Evolutionary conservation across 30 jellyfish, hydroid and myxozoan genomes (phyloP), one percentile per base, ranked within the genome.

Genomic region (Aurelia aurita complex sp. Pacific): DNA sequence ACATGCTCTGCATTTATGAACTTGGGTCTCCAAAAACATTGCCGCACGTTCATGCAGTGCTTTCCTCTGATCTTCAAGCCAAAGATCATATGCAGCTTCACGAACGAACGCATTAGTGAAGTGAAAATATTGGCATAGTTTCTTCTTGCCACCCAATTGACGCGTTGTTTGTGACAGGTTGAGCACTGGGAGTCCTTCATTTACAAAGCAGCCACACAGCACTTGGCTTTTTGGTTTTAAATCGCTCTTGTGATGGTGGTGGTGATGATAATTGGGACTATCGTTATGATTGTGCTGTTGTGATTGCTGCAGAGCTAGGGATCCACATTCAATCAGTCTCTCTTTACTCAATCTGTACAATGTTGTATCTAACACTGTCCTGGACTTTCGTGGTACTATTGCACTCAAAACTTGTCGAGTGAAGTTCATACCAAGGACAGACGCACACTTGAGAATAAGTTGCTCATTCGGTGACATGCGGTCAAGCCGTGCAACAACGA

Each of bases 1-100:
- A 50, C 98, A 94, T 14, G 96, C 13, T 14, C 77, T 80, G 89
- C 98, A 94, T 67, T 64, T 14, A 67, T 81, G 94, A n/a, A 79
- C 55, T 32, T 73, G 88, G 7, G 86, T 65, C 67, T 94, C 98
- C 2, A 94, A 90, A 59, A 60, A 94, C 82, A 85, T 72, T 34
- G 98, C 98, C 52, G 98, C 98, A 8, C 94, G 66, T 54, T 94
- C 98, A 85, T 88, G 96, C 50, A 94, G 70, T 5, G 96, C 94
- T 60, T 77, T 81, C 40, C 97, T 42, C 57, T 94, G 98, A 65
- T 94, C 98, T 74, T 94, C 98, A 15, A 94, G 90, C 98, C 98
- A 94, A 70, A 94, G 88, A 38, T 97, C 97, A 40, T 94, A 94
- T 16, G 98, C 97, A 4, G 98, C 97, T 52, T 94, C 98, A n/a